Evolutionary conservation across 2,888 invertebrate genomes (phyloP), one percentile per base, ranked within the genome.

Genomic region (Ochropleura leucogaster): DNA sequence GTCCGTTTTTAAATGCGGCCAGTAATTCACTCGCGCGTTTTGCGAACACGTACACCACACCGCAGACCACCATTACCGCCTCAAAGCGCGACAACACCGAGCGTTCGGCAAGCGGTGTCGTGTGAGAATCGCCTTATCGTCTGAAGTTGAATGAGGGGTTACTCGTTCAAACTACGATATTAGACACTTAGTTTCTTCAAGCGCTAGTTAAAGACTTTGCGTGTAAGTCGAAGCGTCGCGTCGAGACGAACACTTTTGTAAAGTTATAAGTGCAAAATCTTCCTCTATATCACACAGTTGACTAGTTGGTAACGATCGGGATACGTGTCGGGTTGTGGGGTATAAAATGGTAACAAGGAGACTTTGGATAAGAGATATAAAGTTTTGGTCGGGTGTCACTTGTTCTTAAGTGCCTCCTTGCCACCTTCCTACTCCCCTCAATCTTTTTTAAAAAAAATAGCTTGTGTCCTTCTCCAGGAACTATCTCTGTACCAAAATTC

Each of bases 261-360:
- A 59, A 74, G 81, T 84, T 74, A 68, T 53, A 83, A 66, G 74
- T 62, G 60, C 40, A 72, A 62, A 79, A 62, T 68, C n/a, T 57
- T 59, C 62, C 51, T 83, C 79, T 80, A 82, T 82, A 47, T 75
- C 20, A 30, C 74, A 44, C 4, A 40, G 30, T 30, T 30, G 30
- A 30, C 30, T 83, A 79, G 72, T 83, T 66, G 16, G 68, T 66
- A 84, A 80, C 65, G 57, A 69, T 62, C 16, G 8, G 68, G 42
- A 72, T 49, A 65, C 49, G 40, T 14, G 46, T 79, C 47, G 53
- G 59, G 44, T 83, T 71, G 72, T 67, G 12, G 46, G 10, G 53
- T 72, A 16, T 51, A n/a, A 59, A 78, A 47, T 68, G 49, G 57
- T 71, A 79, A 83, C 84, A 83, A 79, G 51, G n/a, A 30, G 18